phyloP scores from a whole-genome alignment of 2,888 invertebrate species.

The Drosophila eohydei region DNA sequence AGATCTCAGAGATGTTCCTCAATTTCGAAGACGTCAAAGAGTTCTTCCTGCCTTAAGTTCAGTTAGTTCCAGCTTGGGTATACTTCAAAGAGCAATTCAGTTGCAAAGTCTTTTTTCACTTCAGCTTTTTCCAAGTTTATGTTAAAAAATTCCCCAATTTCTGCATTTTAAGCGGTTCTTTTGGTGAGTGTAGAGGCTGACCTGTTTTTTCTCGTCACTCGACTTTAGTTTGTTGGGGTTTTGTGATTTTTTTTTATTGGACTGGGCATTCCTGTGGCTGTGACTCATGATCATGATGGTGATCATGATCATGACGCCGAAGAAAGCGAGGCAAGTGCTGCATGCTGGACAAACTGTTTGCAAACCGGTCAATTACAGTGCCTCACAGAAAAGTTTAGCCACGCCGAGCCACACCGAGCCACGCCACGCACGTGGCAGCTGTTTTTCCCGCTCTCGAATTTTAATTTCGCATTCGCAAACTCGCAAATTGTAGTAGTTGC shows the following conservation, averaged over 20 bases:
- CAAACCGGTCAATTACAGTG: conserved; percentile 66
- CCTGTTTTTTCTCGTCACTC: conserved; percentile 14
- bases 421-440: conserved; percentile 47
- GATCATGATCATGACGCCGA: conserved; percentile 38
- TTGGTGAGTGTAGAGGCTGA: conserved; percentile 1
- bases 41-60: not conserved
- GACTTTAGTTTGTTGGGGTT: not conserved
- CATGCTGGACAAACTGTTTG: conserved; percentile 43
- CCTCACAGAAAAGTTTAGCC: conserved; percentile 46
- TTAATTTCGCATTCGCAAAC: conserved; percentile 14
- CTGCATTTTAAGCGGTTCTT: conserved; percentile 4
- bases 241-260: not conserved
- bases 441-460: conserved; percentile 31
- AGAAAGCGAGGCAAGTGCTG: conserved; percentile 58
- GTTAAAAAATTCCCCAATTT: not conserved
- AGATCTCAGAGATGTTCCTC: too few species aligned
- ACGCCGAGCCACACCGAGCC: conserved; percentile 38
- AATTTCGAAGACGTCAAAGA: too few species aligned
- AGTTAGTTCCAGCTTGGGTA: not conserved
- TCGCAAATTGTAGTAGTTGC: conserved; percentile 27
- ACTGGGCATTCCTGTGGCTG: conserved; percentile 61
- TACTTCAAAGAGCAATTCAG: not conserved
- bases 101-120: not conserved
- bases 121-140: not conserved
- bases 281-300: conserved; percentile 53